Percentiles rank a stretch among this genome's conserved stretches.
phyloP scores from a whole-genome alignment of 2,888 invertebrate species.

The Cryptocephalus moraei region DNA sequence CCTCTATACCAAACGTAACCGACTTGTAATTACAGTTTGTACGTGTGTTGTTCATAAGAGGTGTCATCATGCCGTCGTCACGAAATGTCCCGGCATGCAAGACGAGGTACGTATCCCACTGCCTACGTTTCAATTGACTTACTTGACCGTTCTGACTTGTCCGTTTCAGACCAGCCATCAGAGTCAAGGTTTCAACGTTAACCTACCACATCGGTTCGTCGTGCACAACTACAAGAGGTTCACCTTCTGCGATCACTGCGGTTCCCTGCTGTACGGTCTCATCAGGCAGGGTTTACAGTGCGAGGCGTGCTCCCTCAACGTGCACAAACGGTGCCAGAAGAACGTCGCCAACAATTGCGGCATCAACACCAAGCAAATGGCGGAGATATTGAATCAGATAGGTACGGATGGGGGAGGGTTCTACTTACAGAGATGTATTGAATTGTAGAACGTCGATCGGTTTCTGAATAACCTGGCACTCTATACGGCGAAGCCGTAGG shows the following conservation, averaged over 20 bases:
- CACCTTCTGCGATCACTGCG: slow-evolving; percentile 99
- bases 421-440: too few species aligned
- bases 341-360: slow-evolving; percentile 99
- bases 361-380: slow-evolving; percentile 94
- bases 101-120: slow-evolving; percentile 52
- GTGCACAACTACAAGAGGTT: slow-evolving; percentile 96
- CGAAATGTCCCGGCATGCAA: slow-evolving; percentile 97
- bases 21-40: slow-evolving; percentile 58
- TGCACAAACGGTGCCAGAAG: slow-evolving; percentile 97
- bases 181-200: slow-evolving; percentile 84
- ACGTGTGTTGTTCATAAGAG: slow-evolving; percentile 99
- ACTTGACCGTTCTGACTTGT: slow-evolving; percentile 1
- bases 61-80: slow-evolving; percentile 93
- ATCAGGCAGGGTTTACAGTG: slow-evolving; percentile 95
- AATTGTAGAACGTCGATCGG: too few species aligned
- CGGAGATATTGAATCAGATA: slow-evolving; percentile 81
- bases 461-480: too few species aligned
- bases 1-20: background rate
- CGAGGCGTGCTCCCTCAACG: slow-evolving; percentile 92
- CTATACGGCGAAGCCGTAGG: too few species aligned
- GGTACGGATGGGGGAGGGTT: too few species aligned
- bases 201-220: slow-evolving; percentile 93
- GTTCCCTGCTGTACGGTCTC: slow-evolving; percentile 92
- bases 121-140: too few species aligned
- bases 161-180: slow-evolving; percentile 38